Evolutionary conservation across 2,888 invertebrate species (phyloP), one percentile per base, ranked within the genome.

Genomic region (Chymomyza amoena): DNA sequence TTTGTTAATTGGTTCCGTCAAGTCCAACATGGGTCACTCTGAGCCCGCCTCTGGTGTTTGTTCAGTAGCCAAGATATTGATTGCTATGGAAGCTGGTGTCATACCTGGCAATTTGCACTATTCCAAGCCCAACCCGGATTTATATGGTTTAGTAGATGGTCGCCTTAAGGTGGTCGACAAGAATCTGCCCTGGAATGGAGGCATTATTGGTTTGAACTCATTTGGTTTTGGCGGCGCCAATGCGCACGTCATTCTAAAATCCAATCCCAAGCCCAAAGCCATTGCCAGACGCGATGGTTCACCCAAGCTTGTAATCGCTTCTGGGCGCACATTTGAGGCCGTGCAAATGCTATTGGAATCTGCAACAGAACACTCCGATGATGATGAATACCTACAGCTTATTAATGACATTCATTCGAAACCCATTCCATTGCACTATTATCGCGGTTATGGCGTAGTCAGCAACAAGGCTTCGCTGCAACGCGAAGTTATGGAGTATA

Each of bases 151-250:
- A 61, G 91, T 92, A 74, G 98, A 99, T 90, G 99, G 99, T 0
- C 93, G 96, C 61, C 93, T 99, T n/a, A 94, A 97, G 93, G 97
- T 99, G 63, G 97, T 99, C 20, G 94, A 96, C 77, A 94, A 95
- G 90, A 95, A 96, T 87, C 95, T 94, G 73, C 94, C 95, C 32
- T 98, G 97, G 96, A 94, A 95, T 66, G 98, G 98, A 62, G 98
- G 98, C n/a, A 93, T 97, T 71, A 95, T 97, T 64, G 98, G 96
- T 25, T 92, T 99, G 39, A 99, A 99, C 93, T 98, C 98, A 9
- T 99, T 99, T 92, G 99, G 99, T 18, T 99, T 99, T 92, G 99
- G 99, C 74, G 99, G 99, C 66, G 97, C 98, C 57, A 98, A 98
- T 92, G 97, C 97, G n/a, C 98, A 98, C 92, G 92, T 97, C 0